Base-by-base conservation (phyloP, 2,113 vertebrate genomes). In the Myrmecophaga tridactyla region DNA sequence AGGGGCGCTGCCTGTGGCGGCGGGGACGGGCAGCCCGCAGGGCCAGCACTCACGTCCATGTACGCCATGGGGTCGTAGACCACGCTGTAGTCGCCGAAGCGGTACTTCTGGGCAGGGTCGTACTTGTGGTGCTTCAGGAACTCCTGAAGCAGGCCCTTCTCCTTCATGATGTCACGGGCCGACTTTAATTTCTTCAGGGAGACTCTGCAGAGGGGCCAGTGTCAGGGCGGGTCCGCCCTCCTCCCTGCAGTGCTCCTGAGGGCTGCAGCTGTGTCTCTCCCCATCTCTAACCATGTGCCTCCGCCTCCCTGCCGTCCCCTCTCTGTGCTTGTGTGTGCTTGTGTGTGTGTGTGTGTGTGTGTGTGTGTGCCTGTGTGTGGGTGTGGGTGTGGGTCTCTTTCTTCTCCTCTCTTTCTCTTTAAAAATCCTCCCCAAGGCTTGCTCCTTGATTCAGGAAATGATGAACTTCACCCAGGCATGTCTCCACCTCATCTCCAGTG, bases 41-140 rank as follows among this genome's bases (percentile, higher is more conserved):
- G 10, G 0, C 34, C 18, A 62, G 18, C 80, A 98, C 98, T 98
- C 98, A 99, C 99, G n/a, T 99, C 98, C 97, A 98, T 97, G 18
- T 99, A 98, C 95, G 97, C 96, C 20, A 99, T 98, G 18, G 99
- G 98, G 97, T 99, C 98, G 0, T 89, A 76, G 89, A 96, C 94
- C 9, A 98, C 94, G 0, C 73, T 29, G 82, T 82, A 92, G 39
- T 95, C 36, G 0, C 94, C 82, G 6, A 84, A 60, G 34, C 0
- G 63, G 94, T 98, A 98, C 94, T 98, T 99, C 75, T 94, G 94
- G 77, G 13, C 98, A 0, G 97, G 98, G 1, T 99, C 98, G 0
- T 89, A 46, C 20, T 98, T 97, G n/a, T 97, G 88, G 13, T 97
- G 96, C 89, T 65, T 95, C 96, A 98, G 63, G 97, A 96, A 98